Base-by-base conservation (phyloP, 2,797 vertebrate genomes). In the Anomalospiza imberbis region DNA sequence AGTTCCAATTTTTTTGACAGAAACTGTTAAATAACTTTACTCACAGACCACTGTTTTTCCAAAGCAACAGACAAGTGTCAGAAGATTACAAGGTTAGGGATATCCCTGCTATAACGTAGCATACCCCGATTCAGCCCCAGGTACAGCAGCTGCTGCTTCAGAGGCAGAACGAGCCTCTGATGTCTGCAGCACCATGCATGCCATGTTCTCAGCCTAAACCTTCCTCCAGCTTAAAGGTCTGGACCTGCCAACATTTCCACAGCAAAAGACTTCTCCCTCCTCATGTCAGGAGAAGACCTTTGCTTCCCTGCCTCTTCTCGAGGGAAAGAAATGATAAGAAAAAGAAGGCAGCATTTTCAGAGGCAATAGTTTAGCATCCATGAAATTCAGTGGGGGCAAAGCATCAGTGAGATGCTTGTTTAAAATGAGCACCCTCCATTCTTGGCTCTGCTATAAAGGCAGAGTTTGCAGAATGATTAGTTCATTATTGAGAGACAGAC, bases 251-350 rank as follows among this genome's bases (percentile, higher is more conserved):
- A 6, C 9, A 13, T 12, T 71, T 78, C 21, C 16, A 34, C 19
- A 75, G 51, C 18, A 36, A 55, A 74, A 32, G 18, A 44, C 17
- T 68, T 2, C 0, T 40, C 13, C 9, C 6, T 72, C 10, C 48
- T 77, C 11, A 14, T 0, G 0, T 13, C 40, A 73, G 13, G 15
- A 26, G 13, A 16, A 61, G 8, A 6, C 8, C 36, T 51, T n/a
- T 22, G 6, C 25, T 85, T 80, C 22, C 19, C 18, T 22, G 7
- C 25, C 53, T 20, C 34, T 55, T 62, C 34, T 77, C 18, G 9
- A 16, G 63, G 29, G 45, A 13, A 25, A 51, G 24, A 57, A 58
- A 8, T 24, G 17, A 12, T 40, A 67, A 83, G 32, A 51, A 75
- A 65, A 74, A 25, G 6, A 28, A 53, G 29, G 12, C 34, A 88